Evolutionary conservation across 2,797 vertebrate genomes (phyloP).

Genomic region (Liparis tanakae): DNA sequence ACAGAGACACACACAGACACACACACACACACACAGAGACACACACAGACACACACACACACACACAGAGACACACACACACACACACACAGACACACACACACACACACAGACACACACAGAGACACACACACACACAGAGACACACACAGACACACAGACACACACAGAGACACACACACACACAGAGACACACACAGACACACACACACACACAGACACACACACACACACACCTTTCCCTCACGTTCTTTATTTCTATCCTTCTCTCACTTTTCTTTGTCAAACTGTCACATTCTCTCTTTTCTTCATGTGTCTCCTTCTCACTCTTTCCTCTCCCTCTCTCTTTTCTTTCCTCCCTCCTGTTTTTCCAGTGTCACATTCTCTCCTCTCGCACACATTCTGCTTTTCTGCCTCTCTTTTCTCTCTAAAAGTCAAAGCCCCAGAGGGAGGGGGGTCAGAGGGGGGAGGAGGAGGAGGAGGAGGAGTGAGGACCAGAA

Average conservation of each 20-base stretch:
- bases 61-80: too few species aligned
- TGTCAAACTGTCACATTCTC: slow-evolving; percentile 59
- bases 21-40: too few species aligned
- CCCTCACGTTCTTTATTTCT: slow-evolving; percentile 22
- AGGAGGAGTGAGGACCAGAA: slow-evolving; percentile 34
- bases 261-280: slow-evolving; percentile 33
- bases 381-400: slow-evolving; percentile 45
- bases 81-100: too few species aligned
- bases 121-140: slow-evolving; percentile 18
- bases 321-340: slow-evolving; percentile 32
- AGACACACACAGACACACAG: background rate
- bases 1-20: too few species aligned
- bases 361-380: slow-evolving; percentile 36
- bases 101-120: background rate
- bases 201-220: background rate
- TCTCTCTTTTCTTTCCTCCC: slow-evolving; percentile 27
- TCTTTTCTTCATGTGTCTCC: slow-evolving; percentile 34
- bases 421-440: slow-evolving; percentile 62
- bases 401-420: slow-evolving; percentile 48
- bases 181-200: too few species aligned
- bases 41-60: too few species aligned
- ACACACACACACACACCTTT: background rate
- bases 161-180: too few species aligned
- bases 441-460: slow-evolving; percentile 44
- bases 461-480: slow-evolving; percentile 18